Evolutionary conservation across 2,888 invertebrate species (phyloP).

Genomic region (Xanthorhoe spadicearia): DNA sequence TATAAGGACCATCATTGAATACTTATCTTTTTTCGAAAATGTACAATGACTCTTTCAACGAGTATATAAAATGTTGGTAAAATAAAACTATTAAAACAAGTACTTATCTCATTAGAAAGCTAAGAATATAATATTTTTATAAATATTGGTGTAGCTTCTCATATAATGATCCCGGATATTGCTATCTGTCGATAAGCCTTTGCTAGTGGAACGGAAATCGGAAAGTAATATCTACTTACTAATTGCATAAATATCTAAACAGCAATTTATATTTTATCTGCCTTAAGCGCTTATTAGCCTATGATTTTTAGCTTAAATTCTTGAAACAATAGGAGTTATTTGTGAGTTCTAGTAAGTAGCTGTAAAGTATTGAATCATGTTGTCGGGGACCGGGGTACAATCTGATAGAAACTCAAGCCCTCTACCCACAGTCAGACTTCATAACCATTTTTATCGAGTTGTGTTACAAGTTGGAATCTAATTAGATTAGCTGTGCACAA

Average conservation of each 20-base stretch:
- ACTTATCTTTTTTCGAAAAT: not conserved
- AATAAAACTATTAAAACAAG: not conserved
- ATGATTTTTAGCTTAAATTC: conserved; percentile 34
- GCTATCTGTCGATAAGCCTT: conserved; percentile 17
- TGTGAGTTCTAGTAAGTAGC: conserved; percentile 31
- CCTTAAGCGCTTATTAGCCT: not conserved
- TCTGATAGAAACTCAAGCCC: conserved; percentile 55
- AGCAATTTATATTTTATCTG: conserved; percentile 1
- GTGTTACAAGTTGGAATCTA: conserved; percentile 65
- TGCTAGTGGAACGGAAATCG: conserved; percentile 25
- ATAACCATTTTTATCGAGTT: conserved; percentile 66
- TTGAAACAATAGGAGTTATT: conserved; percentile 46
- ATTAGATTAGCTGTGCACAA: conserved; percentile 67
- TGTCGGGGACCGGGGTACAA: conserved; percentile 38
- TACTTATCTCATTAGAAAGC: not conserved
- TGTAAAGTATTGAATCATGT: conserved; percentile 49
- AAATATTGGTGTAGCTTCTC: conserved; percentile 1
- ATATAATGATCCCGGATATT: conserved; percentile 25
- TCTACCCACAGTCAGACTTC: conserved; percentile 51
- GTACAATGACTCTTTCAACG: not conserved
- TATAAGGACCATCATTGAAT: not conserved
- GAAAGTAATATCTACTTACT: conserved; percentile 20
- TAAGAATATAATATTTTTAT: not conserved
- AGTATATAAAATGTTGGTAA: too few relatives aligned
- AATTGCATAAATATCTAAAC: conserved; percentile 18